Base-by-base conservation (phyloP, 1,140 invertebrate species). In the Drosophila kanapiae region DNA sequence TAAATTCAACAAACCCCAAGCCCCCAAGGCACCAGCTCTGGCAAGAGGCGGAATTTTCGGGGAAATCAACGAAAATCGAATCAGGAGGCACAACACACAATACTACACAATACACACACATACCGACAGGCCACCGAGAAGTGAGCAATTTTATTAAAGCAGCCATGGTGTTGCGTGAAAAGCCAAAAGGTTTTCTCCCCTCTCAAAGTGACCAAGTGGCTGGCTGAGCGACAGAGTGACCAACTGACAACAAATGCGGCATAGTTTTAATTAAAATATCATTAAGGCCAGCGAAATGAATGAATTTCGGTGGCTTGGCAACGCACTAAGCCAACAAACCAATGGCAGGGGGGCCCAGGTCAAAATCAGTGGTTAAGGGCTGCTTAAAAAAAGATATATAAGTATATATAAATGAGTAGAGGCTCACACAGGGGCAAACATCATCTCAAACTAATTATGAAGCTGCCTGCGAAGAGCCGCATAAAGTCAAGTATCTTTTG, bases 241-340 rank as follows among this genome's bases (percentile, higher is more conserved):
- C 67, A 58, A 56, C 29, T 48, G 72, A 77, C 35, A 33, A 40
- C 27, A 57, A 57, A 13, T n/a, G 38, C 54, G 56, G 67, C 71
- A 78, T 71, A 82, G 79, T 85, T 85, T 80, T 84, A 84, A 84
- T 84, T 80, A 85, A 85, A 83, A 84, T 84, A 77, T 84, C 81
- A 83, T 85, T 77, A 82, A 82, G 80, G 51, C 27, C 35, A 27
- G 16, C 35, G 42, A 42, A 58, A 56, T 58, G 51, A 71, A 58
- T 59, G 45, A 13, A 18, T 65, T 69, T 49, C 29, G 18, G 68
- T 40, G 68, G 56, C 75, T 49, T 56, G 62, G 63, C 75, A 75
- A 78, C 79, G 72, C 49, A 78, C 49, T 78, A 51, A 67, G 48
- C 56, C 53, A 38, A 53, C 23, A 64, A 51, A 11, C 9, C 35